Percentiles rank a stretch among this genome's conserved stretches.
These are phyloP conservation scores for Cochlearius cochlearius DNA, from an alignment of 2,113 vertebrate genomes.

Conservation along the genomic window DNA sequence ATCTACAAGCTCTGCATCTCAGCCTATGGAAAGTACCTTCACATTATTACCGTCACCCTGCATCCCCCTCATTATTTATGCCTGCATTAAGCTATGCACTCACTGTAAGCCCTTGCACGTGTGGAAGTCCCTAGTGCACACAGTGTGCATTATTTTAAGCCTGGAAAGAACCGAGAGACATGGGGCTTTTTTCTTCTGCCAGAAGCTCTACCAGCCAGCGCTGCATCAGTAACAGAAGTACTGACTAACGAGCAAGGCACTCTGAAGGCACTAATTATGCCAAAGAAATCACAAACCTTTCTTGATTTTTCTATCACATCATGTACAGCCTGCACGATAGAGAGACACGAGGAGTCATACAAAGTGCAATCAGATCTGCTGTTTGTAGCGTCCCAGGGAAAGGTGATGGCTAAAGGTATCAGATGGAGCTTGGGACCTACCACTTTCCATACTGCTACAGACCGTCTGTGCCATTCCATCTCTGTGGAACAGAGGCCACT, in stretches of 20 bases:
- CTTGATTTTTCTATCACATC: constrained; percentile 45
- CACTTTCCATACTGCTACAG: background rate
- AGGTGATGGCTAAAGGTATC: background rate
- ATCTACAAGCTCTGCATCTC: background rate
- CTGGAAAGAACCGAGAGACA: background rate
- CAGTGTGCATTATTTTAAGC: background rate
- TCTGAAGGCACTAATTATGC: background rate
- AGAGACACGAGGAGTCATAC: background rate
- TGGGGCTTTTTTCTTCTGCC: background rate
- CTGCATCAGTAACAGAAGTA: background rate
- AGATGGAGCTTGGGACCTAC: background rate
- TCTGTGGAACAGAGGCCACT: background rate
- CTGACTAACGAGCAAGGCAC: accelerated
- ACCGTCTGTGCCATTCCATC: background rate
- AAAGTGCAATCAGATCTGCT: background rate
- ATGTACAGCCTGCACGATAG: constrained; percentile 16
- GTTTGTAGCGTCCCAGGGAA: background rate
- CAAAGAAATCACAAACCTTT: background rate
- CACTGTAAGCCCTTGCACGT: background rate
- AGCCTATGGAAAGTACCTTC: background rate
- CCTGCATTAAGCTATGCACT: background rate
- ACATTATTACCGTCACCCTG: background rate
- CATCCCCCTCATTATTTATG: background rate
- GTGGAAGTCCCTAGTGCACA: background rate
- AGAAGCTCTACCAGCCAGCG: background rate